Base-by-base conservation (phyloP, 1,140 invertebrate genomes). In the Ips typographus region DNA sequence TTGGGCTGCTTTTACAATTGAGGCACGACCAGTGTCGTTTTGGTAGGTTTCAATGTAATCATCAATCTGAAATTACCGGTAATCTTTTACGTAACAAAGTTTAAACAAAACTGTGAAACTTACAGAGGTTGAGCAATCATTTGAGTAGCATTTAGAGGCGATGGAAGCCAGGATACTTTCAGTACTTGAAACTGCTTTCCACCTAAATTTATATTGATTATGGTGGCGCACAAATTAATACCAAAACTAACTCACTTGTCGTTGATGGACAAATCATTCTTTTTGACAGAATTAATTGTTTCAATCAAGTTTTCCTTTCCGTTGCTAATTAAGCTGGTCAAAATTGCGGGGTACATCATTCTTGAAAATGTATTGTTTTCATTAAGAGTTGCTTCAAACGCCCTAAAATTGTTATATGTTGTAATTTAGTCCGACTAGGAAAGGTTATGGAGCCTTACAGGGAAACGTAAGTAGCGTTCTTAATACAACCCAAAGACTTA, bases 131-230 rank as follows among this genome's bases (percentile, higher is more conserved):
- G 22, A 22, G 22, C 22, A 22, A 22, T 22, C 22, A 22, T 22
- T 43, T 5, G 59, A 61, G 59, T 43, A 61, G 22, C 5, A 22
- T 43, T 43, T 61, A 7, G 41, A 4, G n/a, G 41, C 59, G 1
- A 44, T 36, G n/a, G 40, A 44, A 22, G 8, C 22, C 37, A 61
- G 3, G 37, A 47, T 22, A 5, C 4, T 6, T 2, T 61, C 59
- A 47, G 42, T 1, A 37, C 42, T 39, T 43, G 2, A 40, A 2
- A 61, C 37, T 4, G 1, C 22, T 36, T 43, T 44, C 40, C 59
- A 61, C 36, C 59, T 61, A 47, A 61, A 44, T 44, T 8, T 6
- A 40, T 6, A 40, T 58, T 58, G 37, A 58, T 58, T 53, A 8
- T 53, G 4, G 36, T 53, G 4, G 36, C 51, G 4, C 22, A 53